Evolutionary conservation across 2,797 vertebrate genomes (phyloP).

Genomic region (Rhynchonycteris naso): DNA sequence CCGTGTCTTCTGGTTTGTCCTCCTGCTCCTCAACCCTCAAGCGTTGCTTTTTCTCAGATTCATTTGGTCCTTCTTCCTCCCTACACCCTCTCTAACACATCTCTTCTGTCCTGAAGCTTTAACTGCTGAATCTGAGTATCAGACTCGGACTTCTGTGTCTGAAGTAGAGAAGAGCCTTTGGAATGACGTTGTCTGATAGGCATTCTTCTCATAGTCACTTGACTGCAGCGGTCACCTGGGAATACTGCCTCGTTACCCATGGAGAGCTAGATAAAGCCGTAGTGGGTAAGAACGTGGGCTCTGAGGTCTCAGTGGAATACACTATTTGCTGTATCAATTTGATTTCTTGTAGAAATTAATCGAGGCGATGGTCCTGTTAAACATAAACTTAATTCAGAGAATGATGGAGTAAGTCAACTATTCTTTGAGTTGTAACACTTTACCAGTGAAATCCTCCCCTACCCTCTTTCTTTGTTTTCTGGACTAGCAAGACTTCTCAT

Average conservation of each 20-base stretch:
- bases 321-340: constrained; percentile 15
- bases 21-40: neutral
- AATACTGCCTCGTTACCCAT: neutral
- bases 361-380: neutral
- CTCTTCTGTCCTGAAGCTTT: neutral
- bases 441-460: neutral
- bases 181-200: neutral
- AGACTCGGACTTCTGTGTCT: constrained; percentile 16
- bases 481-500: constrained; percentile 61
- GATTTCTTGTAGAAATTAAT: constrained; percentile 32
- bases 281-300: neutral
- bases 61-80: neutral
- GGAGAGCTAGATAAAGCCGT: constrained; percentile 12
- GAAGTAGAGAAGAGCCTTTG: constrained; percentile 1
- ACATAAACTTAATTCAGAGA: neutral
- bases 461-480: neutral
- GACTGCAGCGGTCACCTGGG: constrained; percentile 8
- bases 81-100: neutral
- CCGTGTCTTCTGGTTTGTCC: neutral
- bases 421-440: constrained; percentile 35
- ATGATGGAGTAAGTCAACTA: neutral
- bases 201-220: neutral
- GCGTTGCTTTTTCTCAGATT: neutral
- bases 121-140: neutral
- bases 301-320: constrained; percentile 20